Conservation (phyloP, 2,113 vertebrate species). For the Carettochelys insculpta region DNA sequence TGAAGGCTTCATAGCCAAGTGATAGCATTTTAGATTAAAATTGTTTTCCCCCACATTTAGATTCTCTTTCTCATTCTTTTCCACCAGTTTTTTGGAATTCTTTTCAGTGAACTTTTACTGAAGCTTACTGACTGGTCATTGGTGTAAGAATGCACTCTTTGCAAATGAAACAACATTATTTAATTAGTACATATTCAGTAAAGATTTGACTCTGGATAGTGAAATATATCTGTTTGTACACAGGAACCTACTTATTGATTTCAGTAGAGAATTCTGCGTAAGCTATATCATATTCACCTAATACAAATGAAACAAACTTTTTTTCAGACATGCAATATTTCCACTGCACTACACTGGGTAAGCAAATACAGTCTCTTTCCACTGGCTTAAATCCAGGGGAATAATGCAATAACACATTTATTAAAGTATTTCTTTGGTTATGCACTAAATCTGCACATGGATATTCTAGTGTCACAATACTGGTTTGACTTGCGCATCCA, state of each 20-base stretch:
- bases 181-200: background rate
- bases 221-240: background rate
- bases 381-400: background rate
- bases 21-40: background rate
- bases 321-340: background rate
- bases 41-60: background rate
- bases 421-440: background rate
- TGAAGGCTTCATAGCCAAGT: background rate
- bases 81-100: background rate
- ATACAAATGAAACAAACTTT: background rate
- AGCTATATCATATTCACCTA: background rate
- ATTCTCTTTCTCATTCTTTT: background rate
- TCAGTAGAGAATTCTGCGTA: background rate
- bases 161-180: background rate
- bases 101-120: background rate
- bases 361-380: background rate
- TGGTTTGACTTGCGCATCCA: background rate
- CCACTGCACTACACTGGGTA: background rate
- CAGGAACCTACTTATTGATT: background rate
- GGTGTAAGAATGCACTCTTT: background rate
- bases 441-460: background rate
- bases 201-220: background rate
- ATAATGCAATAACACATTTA: background rate
- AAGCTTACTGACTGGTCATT: background rate
- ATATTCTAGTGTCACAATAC: background rate